Evolutionary conservation across 2,888 invertebrate species (phyloP).

Genomic region (Leptopterna dolabrata): DNA sequence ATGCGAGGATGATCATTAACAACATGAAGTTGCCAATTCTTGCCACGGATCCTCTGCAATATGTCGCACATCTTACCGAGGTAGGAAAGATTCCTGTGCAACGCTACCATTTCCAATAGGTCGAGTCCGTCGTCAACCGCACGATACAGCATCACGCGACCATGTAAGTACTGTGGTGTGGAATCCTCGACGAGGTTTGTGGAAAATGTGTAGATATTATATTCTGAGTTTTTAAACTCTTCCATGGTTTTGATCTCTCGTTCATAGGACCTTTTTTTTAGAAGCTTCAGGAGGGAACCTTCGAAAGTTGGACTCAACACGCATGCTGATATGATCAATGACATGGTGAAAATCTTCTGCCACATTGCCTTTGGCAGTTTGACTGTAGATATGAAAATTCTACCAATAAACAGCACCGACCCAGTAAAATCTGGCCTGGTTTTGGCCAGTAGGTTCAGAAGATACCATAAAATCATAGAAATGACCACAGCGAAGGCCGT

Average conservation of each 20-base stretch:
- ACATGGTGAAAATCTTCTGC: conserved; percentile 7
- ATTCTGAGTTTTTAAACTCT: not conserved
- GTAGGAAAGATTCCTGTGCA: conserved; percentile 1
- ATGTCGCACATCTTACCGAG: conserved; percentile 33
- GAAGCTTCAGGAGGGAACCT: conserved; percentile 4
- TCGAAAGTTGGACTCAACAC: conserved; percentile 8
- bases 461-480: conserved; percentile 1
- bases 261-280: conserved; percentile 29
- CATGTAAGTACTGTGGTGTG: not conserved
- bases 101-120: not conserved
- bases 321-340: not conserved
- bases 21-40: not conserved
- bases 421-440: not conserved
- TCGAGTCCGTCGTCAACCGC: not conserved
- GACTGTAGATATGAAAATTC: conserved; percentile 13
- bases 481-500: not conserved
- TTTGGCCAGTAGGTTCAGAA: not conserved
- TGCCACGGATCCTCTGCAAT: not conserved
- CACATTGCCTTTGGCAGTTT: not conserved
- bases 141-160: not conserved
- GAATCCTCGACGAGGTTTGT: conserved; percentile 22
- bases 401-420: not conserved
- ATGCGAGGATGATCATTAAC: conserved; percentile 5
- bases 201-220: not conserved
- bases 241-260: conserved; percentile 15